Percentiles rank a stretch among this genome's conserved stretches.
phyloP scores from a whole-genome alignment of 2,797 vertebrate genomes.

The Microtus agrestis region DNA sequence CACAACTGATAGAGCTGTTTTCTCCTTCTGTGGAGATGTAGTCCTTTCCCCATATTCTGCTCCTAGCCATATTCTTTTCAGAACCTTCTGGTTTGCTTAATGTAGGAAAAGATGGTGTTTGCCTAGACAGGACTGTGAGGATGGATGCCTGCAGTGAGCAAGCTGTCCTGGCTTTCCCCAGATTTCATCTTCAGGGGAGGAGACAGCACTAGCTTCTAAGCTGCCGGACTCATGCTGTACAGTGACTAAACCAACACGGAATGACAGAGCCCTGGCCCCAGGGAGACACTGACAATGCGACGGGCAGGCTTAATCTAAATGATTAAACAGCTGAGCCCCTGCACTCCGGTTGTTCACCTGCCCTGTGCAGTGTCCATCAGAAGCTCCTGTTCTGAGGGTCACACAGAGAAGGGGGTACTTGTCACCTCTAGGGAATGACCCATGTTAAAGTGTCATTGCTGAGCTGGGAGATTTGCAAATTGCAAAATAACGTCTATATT shows the following conservation, averaged over 20 bases:
- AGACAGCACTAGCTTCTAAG: neutral
- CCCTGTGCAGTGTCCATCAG: neutral
- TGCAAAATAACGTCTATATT: slow-evolving; percentile 35
- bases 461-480: neutral
- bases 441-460: neutral
- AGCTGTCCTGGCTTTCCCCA: neutral
- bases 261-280: neutral
- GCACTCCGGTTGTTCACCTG: neutral
- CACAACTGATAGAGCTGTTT: slow-evolving; percentile 84
- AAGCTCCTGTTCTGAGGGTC: neutral
- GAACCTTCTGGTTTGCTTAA: slow-evolving; percentile 91
- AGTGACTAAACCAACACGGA: neutral
- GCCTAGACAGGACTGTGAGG: neutral
- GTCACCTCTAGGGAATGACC: neutral
- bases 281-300: neutral
- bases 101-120: slow-evolving; percentile 88
- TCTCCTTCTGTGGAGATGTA: slow-evolving; percentile 86
- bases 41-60: slow-evolving; percentile 89
- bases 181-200: neutral
- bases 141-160: neutral
- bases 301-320: neutral
- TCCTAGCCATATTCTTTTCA: slow-evolving; percentile 88
- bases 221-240: slow-evolving; percentile 4
- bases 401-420: neutral
- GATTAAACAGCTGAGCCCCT: slow-evolving; percentile 4